Base-by-base conservation (phyloP, 2,888 invertebrate genomes). In the Drosophila nr. medialis region DNA sequence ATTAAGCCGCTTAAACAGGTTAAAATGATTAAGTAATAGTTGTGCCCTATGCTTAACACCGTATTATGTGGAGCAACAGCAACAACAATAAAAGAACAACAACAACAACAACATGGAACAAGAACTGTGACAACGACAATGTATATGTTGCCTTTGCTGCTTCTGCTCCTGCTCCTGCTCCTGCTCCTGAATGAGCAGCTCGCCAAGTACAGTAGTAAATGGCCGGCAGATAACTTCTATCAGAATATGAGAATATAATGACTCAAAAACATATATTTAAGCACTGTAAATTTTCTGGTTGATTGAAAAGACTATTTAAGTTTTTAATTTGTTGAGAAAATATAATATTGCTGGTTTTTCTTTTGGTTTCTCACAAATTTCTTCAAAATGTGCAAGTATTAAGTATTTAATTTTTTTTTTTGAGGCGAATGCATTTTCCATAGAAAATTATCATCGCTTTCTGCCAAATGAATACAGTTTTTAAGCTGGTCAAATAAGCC, bases 1-100 rank as follows among this genome's bases (percentile, higher is more conserved):
- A 83, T 85, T 85, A 83, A 85, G 86, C 83, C 83, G 83, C 86
- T 80, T 83, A 85, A 87, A 79, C 87, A 87, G 84, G 87, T 85
- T 85, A 81, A 77, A 83, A 85, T 85, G 84, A 85, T 85, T 87
- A 85, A 87, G 84, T 87, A 87, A 84, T 86, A 87, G 87, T 83
- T 85, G 73, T 77, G 82, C 77, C 67, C 80, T 54, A 56, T 77
- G 86, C 86, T 81, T 81, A 81, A 74, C 86, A 78, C 81, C 76
- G 70, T 71, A 72, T 81, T 86, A 76, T 79, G 72, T 83, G 77
- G 81, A 69, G 51, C 80, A 74, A 53, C 81, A 72, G 48, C 64
- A 71, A 58, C 64, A 61, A 32, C 63, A 70, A 36, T 36, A 48
- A 58, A 48, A 50, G 54, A 64, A 54, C 56, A 54, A 30, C 55